Percentiles rank a stretch among this genome's conserved stretches.
These are phyloP conservation scores for Tympanoctomys barrerae DNA, from an alignment of 2,797 vertebrate genomes.

Conservation along the genomic window DNA sequence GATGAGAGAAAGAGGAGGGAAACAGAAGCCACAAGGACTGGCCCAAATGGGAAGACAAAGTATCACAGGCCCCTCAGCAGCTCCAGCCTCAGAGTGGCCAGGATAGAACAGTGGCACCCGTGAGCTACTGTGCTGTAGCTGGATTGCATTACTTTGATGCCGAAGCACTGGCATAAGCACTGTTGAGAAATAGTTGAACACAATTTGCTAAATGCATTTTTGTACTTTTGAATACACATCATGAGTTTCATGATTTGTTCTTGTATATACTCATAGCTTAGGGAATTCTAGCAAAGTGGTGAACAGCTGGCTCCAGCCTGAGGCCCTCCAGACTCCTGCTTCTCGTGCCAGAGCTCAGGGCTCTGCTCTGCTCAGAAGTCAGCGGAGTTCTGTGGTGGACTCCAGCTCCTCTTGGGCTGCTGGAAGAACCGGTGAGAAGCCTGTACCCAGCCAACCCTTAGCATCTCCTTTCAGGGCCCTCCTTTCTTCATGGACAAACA, in stretches of 20 bases:
- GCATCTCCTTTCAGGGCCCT: neutral
- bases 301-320: neutral
- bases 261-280: neutral
- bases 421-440: neutral
- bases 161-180: neutral
- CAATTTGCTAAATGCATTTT: neutral
- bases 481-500: neutral
- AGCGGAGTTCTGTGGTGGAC: no score
- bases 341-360: neutral
- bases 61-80: neutral
- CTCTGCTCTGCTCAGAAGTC: neutral
- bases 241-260: neutral
- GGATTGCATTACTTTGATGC: neutral
- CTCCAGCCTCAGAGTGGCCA: neutral
- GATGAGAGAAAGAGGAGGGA: neutral
- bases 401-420: neutral
- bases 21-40: neutral
- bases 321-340: neutral
- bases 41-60: neutral
- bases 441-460: no score
- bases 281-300: neutral
- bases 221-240: neutral
- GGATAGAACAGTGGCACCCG: neutral
- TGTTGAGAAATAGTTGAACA: neutral
- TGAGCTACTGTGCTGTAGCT: neutral